These are phyloP conservation scores for Danio aesculapii DNA, from an alignment of 2,797 vertebrate species.

Conservation along the genomic window DNA sequence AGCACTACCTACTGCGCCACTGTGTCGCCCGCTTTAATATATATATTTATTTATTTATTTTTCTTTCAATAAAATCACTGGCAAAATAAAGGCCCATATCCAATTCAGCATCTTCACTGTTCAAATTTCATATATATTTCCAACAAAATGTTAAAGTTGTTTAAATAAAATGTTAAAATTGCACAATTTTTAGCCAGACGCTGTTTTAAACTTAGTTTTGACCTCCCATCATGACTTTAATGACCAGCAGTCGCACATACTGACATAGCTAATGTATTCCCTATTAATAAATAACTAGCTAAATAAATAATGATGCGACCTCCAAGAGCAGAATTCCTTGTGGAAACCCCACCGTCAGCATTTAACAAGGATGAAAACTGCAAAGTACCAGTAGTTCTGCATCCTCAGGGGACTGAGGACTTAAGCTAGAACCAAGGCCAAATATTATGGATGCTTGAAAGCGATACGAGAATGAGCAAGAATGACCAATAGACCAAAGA, in stretches of 20 bases:
- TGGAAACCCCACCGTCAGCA: not conserved
- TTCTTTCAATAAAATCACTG: not conserved
- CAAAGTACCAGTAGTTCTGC: slow-evolving; percentile 3
- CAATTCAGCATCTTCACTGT: not conserved
- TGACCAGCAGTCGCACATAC: not conserved
- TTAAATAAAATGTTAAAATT: not conserved
- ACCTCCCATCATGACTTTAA: not conserved
- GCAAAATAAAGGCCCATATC: not conserved
- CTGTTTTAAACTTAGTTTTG: too few relatives aligned
- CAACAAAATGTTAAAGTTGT: not conserved
- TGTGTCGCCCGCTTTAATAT: too few relatives aligned
- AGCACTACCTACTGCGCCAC: too few relatives aligned
- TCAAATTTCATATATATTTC: not conserved
- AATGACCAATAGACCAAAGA: slow-evolving; percentile 35
- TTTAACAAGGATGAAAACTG: slow-evolving; percentile 28
- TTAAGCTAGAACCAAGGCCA: not conserved
- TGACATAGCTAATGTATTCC: not conserved
- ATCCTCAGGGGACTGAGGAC: not conserved
- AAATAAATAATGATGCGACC: not conserved
- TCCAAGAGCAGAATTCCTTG: not conserved
- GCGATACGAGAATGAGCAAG: slow-evolving; percentile 26
- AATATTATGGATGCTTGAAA: slow-evolving; percentile 8
- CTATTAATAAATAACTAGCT: not conserved
- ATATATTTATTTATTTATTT: too few relatives aligned
- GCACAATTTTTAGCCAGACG: too few relatives aligned